A percentile compares a stretch with the other conserved stretches of the same genome.
Evolutionary conservation across 2,888 invertebrate genomes (phyloP).

Genomic region (Kryphioiulus occultus): DNA sequence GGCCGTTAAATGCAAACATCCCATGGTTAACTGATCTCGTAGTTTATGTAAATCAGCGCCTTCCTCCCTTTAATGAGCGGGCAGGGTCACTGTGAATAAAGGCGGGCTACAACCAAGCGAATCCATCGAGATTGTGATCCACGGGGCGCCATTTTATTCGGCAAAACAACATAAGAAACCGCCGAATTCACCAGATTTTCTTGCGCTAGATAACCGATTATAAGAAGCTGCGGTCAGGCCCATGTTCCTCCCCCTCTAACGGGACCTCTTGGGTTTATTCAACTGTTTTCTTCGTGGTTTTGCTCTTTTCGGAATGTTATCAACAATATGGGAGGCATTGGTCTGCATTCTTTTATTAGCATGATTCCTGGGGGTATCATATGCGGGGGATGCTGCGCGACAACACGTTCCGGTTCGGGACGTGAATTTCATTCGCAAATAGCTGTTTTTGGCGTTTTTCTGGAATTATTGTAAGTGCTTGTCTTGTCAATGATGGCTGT

Average conservation of each 20-base stretch:
- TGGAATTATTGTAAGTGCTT: too few relatives aligned
- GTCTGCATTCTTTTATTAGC: neutral
- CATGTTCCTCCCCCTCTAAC: neutral
- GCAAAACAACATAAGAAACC: neutral
- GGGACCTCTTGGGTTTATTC: neutral
- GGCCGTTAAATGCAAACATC: neutral
- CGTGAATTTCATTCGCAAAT: too few relatives aligned
- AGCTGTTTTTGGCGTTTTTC: too few relatives aligned
- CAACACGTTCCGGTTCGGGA: too few relatives aligned
- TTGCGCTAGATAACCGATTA: neutral
- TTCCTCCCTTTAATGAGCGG: conserved; percentile 1
- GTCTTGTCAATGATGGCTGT: too few relatives aligned
- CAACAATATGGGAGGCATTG: too few relatives aligned
- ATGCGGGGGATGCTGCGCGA: too few relatives aligned
- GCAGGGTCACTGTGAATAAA: neutral
- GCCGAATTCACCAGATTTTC: neutral
- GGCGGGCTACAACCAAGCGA: neutral
- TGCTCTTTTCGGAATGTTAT: neutral
- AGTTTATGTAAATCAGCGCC: neutral
- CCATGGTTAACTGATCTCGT: neutral
- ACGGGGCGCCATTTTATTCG: neutral
- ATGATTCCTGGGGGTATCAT: too few relatives aligned
- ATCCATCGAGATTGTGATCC: neutral
- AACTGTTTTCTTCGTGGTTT: neutral
- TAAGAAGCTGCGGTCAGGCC: neutral